A percentile compares a stretch with the other conserved stretches of the same genome.
Conservation (phyloP, 2,797 vertebrate genomes). For the Sorex maritimensis region DNA sequence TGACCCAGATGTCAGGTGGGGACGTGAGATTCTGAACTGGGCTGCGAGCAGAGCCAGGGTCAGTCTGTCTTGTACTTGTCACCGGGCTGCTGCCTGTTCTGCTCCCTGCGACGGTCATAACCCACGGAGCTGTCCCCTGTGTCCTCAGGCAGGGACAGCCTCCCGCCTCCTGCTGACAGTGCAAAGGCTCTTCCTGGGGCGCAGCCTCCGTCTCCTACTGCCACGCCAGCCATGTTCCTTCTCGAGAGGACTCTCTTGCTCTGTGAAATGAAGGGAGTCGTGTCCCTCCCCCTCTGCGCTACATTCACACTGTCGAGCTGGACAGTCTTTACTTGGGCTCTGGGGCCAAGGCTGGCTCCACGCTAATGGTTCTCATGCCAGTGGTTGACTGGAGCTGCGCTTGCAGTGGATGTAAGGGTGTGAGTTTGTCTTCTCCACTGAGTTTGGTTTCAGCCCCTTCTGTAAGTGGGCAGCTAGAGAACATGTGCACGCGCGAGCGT, state of each 20-base stretch:
- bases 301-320: not conserved
- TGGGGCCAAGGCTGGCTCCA: not conserved
- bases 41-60: not conserved
- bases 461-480: not conserved
- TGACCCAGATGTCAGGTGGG: not conserved
- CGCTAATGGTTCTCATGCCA: not conserved
- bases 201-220: conserved; percentile 1
- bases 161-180: too few species aligned
- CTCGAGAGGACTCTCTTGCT: not conserved
- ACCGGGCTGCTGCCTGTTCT: too few species aligned
- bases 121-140: not conserved
- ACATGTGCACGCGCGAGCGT: not conserved
- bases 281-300: not conserved
- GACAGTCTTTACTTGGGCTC: not conserved
- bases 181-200: too few species aligned
- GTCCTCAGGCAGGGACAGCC: too few species aligned
- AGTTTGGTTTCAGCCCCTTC: conserved; percentile 15
- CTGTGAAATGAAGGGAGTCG: not conserved
- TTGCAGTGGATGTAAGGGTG: not conserved
- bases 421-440: conserved; percentile 14
- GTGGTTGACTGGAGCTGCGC: not conserved
- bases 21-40: conserved; percentile 39
- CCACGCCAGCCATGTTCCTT: conserved; percentile 19
- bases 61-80: not conserved
- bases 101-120: not conserved